Evolutionary conservation across 2,888 invertebrate genomes (phyloP).

Genomic region (Troides helena): DNA sequence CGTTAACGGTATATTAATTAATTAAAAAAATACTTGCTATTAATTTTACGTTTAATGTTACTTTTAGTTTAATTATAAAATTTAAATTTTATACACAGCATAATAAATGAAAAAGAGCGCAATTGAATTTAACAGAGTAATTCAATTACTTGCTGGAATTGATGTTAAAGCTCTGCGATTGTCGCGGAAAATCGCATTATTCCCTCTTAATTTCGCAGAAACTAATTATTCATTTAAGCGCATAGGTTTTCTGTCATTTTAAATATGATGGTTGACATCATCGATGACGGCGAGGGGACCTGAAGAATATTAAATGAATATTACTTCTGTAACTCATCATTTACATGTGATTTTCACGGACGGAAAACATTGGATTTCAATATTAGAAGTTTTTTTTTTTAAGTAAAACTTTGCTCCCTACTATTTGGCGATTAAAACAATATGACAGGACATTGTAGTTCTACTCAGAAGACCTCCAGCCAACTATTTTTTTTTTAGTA

Average conservation of each 20-base stretch:
- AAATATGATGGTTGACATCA: slow-evolving; percentile 8
- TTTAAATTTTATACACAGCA: neutral
- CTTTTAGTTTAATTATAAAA: neutral
- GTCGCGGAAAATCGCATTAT: slow-evolving; percentile 26
- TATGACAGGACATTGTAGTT: too few species aligned
- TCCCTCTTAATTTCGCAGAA: slow-evolving; percentile 23
- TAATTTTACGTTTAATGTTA: neutral
- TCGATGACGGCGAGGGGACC: neutral
- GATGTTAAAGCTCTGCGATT: slow-evolving; percentile 21
- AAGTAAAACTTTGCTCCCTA: too few species aligned
- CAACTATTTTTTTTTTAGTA: too few species aligned
- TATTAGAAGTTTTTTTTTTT: too few species aligned
- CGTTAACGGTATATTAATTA: too few species aligned
- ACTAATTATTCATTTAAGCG: slow-evolving; percentile 27
- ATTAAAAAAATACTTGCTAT: too few species aligned
- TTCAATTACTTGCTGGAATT: slow-evolving; percentile 24
- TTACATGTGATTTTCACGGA: neutral
- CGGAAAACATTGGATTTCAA: too few species aligned
- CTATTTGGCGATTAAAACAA: too few species aligned
- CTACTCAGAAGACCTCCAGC: too few species aligned
- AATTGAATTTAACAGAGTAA: slow-evolving; percentile 20
- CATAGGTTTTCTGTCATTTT: slow-evolving; percentile 16
- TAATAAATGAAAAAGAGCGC: slow-evolving; percentile 3
- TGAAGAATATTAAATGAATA: neutral
- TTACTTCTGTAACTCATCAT: neutral